Base-by-base conservation (phyloP, 2,797 vertebrate species). In the Gouania willdenowi region DNA sequence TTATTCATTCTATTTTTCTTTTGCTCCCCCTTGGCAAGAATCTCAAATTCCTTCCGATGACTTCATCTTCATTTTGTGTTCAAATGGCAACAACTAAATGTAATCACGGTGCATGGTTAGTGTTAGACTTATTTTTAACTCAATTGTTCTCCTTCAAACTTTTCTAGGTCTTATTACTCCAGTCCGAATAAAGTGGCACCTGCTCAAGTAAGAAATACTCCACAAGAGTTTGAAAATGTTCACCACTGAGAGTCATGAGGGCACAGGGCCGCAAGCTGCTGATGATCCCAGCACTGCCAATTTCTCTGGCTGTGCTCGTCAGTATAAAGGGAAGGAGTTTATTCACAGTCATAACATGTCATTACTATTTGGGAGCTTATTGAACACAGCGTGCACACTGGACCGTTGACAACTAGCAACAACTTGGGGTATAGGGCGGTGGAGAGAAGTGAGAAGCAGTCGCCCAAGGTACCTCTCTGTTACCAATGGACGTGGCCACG, bases 301-400 rank as follows among this genome's bases (percentile, higher is more conserved):
- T 74, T 69, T 68, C 39, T 70, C 49, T 46, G 59, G 43, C 66
- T 29, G 3, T 36, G 32, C 41, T 36, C 9, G 29, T 50, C 57
- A 49, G 37, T 50, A 41, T 35, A 55, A 71, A 52, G 47, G 67
- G 35, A 68, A 57, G 63, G 54, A 68, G 62, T 76, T 75, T 21
- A 71, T 75, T 75, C 78, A 69, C 64, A 74, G 56, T 77, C 79
- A 78, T 75, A 80, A 80, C 65, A 67, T 79, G 66, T 55, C 68
- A 72, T 16, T 43, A 33, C 37, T 36, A 56, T 74, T 67, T 61
- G 63, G 72, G 58, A 48, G 67, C 53, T 73, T 27, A 30, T 57
- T 36, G 51, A 73, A 68, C 71, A 62, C 75, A 64, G 61, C 41
- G 12, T 64, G 75, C 36, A 23, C 35, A 41, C 49, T 13, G 47